Conservation (phyloP, 2,797 vertebrate species). For the Acrossocheilus fasciatus region DNA sequence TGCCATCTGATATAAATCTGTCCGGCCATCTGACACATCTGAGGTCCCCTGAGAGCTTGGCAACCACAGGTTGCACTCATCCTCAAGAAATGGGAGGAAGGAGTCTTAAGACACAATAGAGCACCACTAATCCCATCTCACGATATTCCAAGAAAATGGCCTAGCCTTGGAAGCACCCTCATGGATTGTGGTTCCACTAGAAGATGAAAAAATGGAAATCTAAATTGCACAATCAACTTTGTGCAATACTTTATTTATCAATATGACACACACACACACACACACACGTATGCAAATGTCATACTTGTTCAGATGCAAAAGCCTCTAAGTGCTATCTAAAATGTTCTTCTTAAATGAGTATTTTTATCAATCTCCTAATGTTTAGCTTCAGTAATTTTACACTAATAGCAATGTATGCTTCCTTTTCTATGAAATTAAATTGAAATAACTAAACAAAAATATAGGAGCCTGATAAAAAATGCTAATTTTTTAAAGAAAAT, state of each 20-base stretch:
- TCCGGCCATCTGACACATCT: constrained; percentile 58
- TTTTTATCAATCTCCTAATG: too few relatives aligned
- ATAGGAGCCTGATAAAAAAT: too few relatives aligned
- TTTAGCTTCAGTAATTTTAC: too few relatives aligned
- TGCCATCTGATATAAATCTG: constrained; percentile 60
- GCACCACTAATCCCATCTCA: constrained; percentile 4
- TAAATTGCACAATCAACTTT: constrained; percentile 36
- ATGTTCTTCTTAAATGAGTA: too few relatives aligned
- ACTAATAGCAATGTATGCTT: too few relatives aligned
- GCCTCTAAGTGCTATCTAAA: too few relatives aligned
- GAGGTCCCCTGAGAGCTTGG: constrained; percentile 39
- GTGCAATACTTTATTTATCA: not conserved
- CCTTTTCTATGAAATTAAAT: too few relatives aligned
- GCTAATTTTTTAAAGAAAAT: too few relatives aligned
- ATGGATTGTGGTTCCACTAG: not conserved
- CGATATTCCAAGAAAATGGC: constrained; percentile 14
- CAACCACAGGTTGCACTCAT: constrained; percentile 45
- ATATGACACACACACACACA: not conserved
- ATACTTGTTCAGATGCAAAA: too few relatives aligned
- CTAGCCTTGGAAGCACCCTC: not conserved
- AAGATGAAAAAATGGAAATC: not conserved
- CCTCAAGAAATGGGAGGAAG: constrained; percentile 18
- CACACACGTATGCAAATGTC: too few relatives aligned
- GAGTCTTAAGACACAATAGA: constrained; percentile 23
- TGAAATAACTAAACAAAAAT: too few relatives aligned